Percentiles rank a stretch among this genome's conserved stretches.
These are phyloP conservation scores for Dynastes grantii DNA, from an alignment of 2,888 invertebrate genomes.

Conservation along the genomic window DNA sequence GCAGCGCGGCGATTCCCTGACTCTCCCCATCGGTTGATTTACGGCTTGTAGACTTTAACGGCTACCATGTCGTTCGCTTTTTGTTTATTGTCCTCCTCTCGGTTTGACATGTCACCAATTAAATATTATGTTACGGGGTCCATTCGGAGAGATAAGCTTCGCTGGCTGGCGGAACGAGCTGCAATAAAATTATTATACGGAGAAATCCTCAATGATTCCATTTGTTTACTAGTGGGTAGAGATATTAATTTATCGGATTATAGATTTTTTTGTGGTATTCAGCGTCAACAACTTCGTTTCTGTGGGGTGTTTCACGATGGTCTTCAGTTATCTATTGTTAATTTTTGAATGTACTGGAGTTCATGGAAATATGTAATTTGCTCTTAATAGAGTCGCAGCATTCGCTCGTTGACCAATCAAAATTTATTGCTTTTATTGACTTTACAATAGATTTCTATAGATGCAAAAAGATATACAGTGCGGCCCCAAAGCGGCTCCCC, in stretches of 20 bases:
- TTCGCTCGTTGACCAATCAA: too few species aligned
- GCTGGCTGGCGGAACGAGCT: neutral
- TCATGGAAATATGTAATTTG: too few species aligned
- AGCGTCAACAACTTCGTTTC: neutral
- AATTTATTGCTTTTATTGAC: too few species aligned
- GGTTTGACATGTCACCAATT: constrained; percentile 35
- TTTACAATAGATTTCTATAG: too few species aligned
- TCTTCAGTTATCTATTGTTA: too few species aligned
- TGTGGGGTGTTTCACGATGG: too few species aligned
- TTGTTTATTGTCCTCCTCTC: constrained; percentile 36
- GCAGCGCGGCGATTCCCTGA: neutral
- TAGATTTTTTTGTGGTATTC: neutral
- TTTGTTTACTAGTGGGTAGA: neutral
- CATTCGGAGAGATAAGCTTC: constrained; percentile 11
- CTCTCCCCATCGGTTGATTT: constrained; percentile 14
- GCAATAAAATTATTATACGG: constrained; percentile 30
- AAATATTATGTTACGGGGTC: constrained; percentile 26
- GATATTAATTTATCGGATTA: constrained; percentile 1
- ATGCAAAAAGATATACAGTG: too few species aligned
- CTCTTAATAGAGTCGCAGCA: too few species aligned
- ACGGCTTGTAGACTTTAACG: constrained; percentile 42
- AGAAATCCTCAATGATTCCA: neutral
- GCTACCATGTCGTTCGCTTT: constrained; percentile 36
- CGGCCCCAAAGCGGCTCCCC: too few species aligned
- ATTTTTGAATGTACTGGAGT: too few species aligned